Conservation (phyloP, 2,113 vertebrate species). For the Paramisgurnus dabryanus region DNA sequence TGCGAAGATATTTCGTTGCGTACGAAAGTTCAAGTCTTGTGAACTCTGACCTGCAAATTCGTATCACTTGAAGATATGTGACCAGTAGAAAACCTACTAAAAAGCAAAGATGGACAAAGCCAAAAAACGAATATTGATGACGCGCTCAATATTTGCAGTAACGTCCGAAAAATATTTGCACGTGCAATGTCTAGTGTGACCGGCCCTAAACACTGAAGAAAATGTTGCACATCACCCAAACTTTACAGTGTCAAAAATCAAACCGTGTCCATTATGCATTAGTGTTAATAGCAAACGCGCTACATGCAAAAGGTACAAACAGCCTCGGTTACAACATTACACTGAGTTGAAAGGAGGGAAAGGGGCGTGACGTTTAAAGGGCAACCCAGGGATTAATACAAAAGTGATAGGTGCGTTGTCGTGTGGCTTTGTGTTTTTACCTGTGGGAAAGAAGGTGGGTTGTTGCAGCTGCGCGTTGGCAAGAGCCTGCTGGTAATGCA, state of each 20-base stretch:
- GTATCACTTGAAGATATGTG: no score
- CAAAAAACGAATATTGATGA: no score
- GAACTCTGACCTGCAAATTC: no score
- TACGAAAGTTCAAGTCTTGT: no score
- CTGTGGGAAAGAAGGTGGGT: slow-evolving; percentile 93
- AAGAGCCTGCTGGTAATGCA: slow-evolving; percentile 99
- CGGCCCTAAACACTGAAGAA: background rate
- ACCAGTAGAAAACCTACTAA: no score
- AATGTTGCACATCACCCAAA: background rate
- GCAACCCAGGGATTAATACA: slow-evolving; percentile 9
- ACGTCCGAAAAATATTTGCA: no score
- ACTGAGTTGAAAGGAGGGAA: background rate
- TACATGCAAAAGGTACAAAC: slow-evolving; percentile 11
- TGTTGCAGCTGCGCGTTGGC: slow-evolving; percentile 93
- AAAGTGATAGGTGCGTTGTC: slow-evolving; percentile 9
- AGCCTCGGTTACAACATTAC: background rate
- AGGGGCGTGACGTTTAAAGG: background rate
- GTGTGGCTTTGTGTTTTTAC: slow-evolving; percentile 66
- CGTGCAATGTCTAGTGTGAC: no score
- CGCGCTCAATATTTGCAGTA: no score
- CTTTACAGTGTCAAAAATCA: no score
- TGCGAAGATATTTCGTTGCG: no score
- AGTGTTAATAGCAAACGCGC: background rate
- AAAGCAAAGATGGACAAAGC: no score
- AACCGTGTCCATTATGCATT: background rate